Percentiles rank a stretch among this genome's conserved stretches.
Conservation (phyloP, 2,888 invertebrate genomes). For the Trichogramma evanescens region DNA sequence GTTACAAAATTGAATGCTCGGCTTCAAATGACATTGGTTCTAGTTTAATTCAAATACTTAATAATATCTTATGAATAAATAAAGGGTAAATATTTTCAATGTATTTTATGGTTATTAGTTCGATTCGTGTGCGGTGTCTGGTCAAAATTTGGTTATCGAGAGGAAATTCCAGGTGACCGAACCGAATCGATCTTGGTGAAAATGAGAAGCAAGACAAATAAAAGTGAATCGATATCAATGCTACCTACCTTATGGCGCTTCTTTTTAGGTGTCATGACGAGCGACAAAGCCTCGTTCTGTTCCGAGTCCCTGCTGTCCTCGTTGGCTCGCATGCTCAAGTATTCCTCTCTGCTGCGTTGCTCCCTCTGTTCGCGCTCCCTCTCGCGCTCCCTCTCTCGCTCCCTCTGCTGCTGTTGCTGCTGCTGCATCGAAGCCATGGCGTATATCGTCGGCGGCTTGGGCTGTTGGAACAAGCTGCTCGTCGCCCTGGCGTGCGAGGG, state of each 20-base stretch:
- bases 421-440: constrained; percentile 47
- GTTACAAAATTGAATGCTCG: constrained; percentile 22
- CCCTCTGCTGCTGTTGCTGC: constrained; percentile 51
- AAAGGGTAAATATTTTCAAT: too few relatives aligned
- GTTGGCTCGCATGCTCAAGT: constrained; percentile 39
- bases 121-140: too few relatives aligned
- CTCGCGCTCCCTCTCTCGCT: constrained; percentile 45
- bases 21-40: constrained; percentile 2
- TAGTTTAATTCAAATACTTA: too few relatives aligned
- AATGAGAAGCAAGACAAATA: too few relatives aligned
- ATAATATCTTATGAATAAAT: too few relatives aligned
- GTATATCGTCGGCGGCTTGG: constrained; percentile 62
- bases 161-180: too few relatives aligned
- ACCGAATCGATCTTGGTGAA: too few relatives aligned
- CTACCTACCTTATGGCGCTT: constrained; percentile 80
- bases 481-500: constrained; percentile 60
- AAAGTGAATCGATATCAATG: not conserved
- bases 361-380: constrained; percentile 37
- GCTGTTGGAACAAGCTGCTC: constrained; percentile 74
- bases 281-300: constrained; percentile 88
- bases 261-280: constrained; percentile 92
- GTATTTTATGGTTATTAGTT: too few relatives aligned
- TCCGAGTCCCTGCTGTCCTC: constrained; percentile 60
- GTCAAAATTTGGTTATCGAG: too few relatives aligned
- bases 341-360: constrained; percentile 41